These are phyloP conservation scores for Pinctada fucata DNA, from an alignment of 2,888 invertebrate species.

Conservation along the genomic window DNA sequence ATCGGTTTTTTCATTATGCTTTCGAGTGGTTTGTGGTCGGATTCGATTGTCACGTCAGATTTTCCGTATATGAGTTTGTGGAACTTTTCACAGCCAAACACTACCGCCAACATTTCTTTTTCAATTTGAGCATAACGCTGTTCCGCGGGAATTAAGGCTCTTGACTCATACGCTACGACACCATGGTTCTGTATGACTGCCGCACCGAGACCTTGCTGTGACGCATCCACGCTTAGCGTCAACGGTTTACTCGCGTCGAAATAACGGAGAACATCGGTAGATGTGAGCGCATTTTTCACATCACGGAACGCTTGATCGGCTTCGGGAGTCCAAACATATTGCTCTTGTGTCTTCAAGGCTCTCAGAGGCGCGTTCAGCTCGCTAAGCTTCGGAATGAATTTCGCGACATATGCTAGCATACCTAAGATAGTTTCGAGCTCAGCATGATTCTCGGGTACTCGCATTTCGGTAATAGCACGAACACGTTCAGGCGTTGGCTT, in stretches of 20 bases:
- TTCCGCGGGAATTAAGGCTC: conserved; percentile 21
- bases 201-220: conserved; percentile 23
- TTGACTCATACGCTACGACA: conserved; percentile 22
- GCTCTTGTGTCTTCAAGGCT: conserved; percentile 20
- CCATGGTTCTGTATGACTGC: conserved; percentile 22
- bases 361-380: conserved; percentile 32
- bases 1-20: conserved; percentile 18
- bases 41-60: conserved; percentile 26
- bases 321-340: background rate
- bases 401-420: conserved; percentile 32
- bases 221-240: conserved; percentile 17
- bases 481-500: conserved; percentile 33
- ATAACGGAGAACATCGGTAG: background rate
- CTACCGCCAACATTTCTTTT: too few relatives aligned
- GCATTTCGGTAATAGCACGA: conserved; percentile 31
- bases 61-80: conserved; percentile 24
- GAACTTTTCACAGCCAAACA: conserved; percentile 15
- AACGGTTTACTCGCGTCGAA: background rate
- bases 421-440: conserved; percentile 36
- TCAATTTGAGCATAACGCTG: conserved; percentile 19
- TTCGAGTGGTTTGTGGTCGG: conserved; percentile 39
- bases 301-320: background rate
- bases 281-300: background rate
- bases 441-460: conserved; percentile 27
- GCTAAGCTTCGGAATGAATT: conserved; percentile 34